Evolutionary conservation across 2,113 vertebrate genomes (phyloP).

Genomic region (Sinocyclocheilus anshuiensis): DNA sequence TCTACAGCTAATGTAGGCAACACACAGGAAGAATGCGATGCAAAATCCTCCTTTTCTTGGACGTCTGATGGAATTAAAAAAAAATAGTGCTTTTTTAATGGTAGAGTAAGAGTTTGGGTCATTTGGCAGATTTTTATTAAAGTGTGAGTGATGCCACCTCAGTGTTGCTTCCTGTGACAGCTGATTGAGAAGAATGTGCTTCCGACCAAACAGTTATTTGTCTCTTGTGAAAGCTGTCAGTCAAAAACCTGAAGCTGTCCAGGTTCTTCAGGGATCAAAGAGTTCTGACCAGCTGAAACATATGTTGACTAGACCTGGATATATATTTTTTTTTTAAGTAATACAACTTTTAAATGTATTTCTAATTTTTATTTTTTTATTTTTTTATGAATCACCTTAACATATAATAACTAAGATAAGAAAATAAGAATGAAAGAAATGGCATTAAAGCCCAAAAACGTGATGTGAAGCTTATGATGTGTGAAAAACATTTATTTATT

Average conservation of each 20-base stretch:
- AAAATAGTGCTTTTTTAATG: neutral
- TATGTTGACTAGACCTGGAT: neutral
- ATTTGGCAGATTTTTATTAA: neutral
- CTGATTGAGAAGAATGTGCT: neutral
- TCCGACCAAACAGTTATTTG: neutral
- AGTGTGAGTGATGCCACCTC: conserved; percentile 1
- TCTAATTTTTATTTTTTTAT: too few species aligned
- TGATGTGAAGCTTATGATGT: too few species aligned
- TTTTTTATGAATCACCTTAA: too few species aligned
- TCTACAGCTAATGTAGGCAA: neutral
- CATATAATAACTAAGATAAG: too few species aligned
- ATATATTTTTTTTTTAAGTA: neutral
- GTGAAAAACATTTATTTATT: too few species aligned
- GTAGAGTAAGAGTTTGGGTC: neutral
- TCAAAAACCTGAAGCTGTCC: conserved; percentile 9
- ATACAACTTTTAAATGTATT: too few species aligned
- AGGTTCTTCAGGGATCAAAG: neutral
- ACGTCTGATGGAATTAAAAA: neutral
- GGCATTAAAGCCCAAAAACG: too few species aligned
- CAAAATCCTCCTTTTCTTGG: neutral
- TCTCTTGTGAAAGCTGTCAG: neutral
- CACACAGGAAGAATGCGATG: neutral
- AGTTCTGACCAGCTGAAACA: neutral
- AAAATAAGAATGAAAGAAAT: too few species aligned
- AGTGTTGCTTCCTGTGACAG: conserved; percentile 22